Evolutionary conservation across 2,888 invertebrate species (phyloP).

Genomic region (Eilema caniola): DNA sequence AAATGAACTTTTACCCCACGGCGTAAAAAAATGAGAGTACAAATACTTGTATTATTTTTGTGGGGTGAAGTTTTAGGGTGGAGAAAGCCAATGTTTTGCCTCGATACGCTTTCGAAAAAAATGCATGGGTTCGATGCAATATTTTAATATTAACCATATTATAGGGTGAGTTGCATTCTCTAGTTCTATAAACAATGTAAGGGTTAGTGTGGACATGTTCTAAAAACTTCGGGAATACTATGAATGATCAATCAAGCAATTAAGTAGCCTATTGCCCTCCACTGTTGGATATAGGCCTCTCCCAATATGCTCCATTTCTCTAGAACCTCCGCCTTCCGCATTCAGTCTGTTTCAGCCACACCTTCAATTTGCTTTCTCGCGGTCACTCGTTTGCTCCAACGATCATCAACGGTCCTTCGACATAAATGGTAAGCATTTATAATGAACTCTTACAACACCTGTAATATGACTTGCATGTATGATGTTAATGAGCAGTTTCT

Average conservation of each 20-base stretch:
- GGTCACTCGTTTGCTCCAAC: too few relatives aligned
- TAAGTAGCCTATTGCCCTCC: too few relatives aligned
- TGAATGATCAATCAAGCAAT: background rate
- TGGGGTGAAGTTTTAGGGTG: constrained; percentile 74
- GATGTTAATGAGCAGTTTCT: too few relatives aligned
- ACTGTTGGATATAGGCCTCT: too few relatives aligned
- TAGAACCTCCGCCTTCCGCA: too few relatives aligned
- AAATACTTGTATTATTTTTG: constrained; percentile 84
- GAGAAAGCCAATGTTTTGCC: constrained; percentile 82
- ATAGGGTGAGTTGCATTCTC: constrained; percentile 78
- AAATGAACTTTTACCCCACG: constrained; percentile 71
- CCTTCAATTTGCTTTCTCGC: too few relatives aligned
- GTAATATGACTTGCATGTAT: too few relatives aligned
- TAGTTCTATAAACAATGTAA: constrained; percentile 58
- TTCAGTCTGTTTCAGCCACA: too few relatives aligned
- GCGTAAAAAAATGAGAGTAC: constrained; percentile 76
- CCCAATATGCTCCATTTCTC: too few relatives aligned
- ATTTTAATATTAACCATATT: constrained; percentile 86
- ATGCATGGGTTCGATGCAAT: constrained; percentile 82
- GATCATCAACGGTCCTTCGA: too few relatives aligned
- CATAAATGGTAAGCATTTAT: too few relatives aligned
- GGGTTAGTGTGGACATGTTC: constrained; percentile 59
- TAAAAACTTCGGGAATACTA: background rate
- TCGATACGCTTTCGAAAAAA: constrained; percentile 74
- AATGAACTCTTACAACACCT: background rate